Evolutionary conservation across 1,140 invertebrate species (phyloP), one percentile per base, ranked within the genome.

Genomic region (Macrobrachium nipponense): DNA sequence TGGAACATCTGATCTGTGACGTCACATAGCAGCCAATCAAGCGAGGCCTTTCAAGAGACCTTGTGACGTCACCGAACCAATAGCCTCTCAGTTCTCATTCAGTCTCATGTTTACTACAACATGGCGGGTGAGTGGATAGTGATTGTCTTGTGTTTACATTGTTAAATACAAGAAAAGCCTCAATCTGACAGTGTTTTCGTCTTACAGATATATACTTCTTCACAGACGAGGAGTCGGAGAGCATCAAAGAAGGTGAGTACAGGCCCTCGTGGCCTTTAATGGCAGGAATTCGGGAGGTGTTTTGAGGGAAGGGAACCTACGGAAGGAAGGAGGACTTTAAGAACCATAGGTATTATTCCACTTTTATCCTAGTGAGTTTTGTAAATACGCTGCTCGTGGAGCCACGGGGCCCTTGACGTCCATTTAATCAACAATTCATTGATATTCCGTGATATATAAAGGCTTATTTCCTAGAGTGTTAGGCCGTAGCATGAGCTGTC

Each of bases 181-280:
- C 66, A 17, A 68, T 68, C 85, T 87, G 85, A 87, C 75, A 76
- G 72, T 61, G 70, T 87, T 87, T 80, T 87, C 85, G 72, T 87
- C 79, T 81, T 87, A 18, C 85, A 87, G 85, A 87, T 82, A 82
- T 87, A 66, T 87, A 87, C 85, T 87, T 68, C 85, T 87, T 81
- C 85, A 87, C 85, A 87, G 85, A 87, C 79, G 85, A 87, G 61
- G 85, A 87, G 79, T 62, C 80, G 85, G 85, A 87, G 72, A 80
- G 81, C 85, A 87, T 79, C 81, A 87, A 82, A 87, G 80, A 81
- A 81, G 85, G 85, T 87, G 80, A 87, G 85, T 81, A n/a, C n/a
- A 75, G 20, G 20, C 15, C 20, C 11, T 23, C 11, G 43, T 20
- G 43, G 5, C 14, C n/a, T 11, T 81, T 23, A 44, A 17, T 66